A percentile compares a stretch with the other conserved stretches of the same genome.
These are phyloP conservation scores for Artemia sinica DNA, from an alignment of 2,888 invertebrate genomes.

Conservation along the genomic window DNA sequence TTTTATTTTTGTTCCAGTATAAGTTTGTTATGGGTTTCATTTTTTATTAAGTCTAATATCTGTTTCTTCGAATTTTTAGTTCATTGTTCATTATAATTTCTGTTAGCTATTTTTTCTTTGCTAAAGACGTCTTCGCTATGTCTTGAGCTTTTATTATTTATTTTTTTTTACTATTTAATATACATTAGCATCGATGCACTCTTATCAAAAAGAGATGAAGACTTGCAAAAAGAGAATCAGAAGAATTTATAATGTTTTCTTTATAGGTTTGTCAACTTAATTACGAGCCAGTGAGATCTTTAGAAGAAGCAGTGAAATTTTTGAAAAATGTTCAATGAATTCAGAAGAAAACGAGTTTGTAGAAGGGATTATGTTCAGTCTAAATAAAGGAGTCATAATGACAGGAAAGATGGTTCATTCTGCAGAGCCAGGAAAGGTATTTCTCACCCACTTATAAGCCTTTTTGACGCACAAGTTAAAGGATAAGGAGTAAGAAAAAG, in stretches of 20 bases:
- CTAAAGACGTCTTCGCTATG: background rate
- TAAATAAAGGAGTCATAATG: constrained; percentile 55
- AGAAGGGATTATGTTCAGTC: constrained; percentile 49
- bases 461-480: too few species aligned
- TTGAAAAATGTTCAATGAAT: constrained; percentile 38
- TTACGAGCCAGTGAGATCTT: constrained; percentile 44
- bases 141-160: background rate
- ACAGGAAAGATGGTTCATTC: constrained; percentile 48
- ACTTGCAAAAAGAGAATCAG: background rate
- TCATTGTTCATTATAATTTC: too few species aligned
- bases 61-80: too few species aligned
- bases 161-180: background rate
- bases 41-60: too few species aligned
- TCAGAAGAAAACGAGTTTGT: constrained; percentile 47
- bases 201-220: background rate
- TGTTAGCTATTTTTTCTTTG: background rate
- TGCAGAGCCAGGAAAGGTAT: constrained; percentile 42
- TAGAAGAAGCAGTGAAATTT: constrained; percentile 38
- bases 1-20: too few species aligned
- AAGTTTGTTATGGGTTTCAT: too few species aligned
- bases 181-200: background rate
- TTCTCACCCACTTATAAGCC: background rate
- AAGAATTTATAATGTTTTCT: background rate
- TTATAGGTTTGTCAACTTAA: constrained; percentile 42
- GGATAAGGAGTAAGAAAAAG: too few species aligned